A percentile compares a stretch with the other conserved stretches of the same genome.
These are phyloP conservation scores for Andrena cerasifolii DNA, from an alignment of 1,140 invertebrate species.

Conservation along the genomic window DNA sequence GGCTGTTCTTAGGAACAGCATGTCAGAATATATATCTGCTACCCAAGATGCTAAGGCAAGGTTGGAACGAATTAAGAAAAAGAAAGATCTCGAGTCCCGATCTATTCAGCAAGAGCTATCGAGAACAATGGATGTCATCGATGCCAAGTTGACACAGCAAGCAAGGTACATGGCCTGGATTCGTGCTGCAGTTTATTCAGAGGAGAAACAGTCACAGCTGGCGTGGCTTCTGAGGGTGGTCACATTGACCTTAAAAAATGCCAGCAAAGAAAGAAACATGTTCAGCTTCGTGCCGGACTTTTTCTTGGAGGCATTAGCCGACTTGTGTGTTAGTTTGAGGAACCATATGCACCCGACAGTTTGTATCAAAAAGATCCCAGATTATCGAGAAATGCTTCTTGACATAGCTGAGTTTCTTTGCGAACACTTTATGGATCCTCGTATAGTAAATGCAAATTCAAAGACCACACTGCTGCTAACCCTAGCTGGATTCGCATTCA, in stretches of 20 bases:
- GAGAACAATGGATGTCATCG: constrained; percentile 82
- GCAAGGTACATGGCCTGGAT: constrained; percentile 86
- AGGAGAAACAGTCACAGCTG: constrained; percentile 84
- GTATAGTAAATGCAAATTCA: constrained; percentile 89
- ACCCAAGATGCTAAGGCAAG: constrained; percentile 82
- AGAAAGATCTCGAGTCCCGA: constrained; percentile 67
- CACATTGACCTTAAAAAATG: constrained; percentile 83
- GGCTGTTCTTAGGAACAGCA: constrained; percentile 82
- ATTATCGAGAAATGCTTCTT: constrained; percentile 83
- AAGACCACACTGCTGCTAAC: constrained; percentile 90
- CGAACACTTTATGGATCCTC: constrained; percentile 88
- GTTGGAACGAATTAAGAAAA: constrained; percentile 72
- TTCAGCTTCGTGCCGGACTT: constrained; percentile 93
- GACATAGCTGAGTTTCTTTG: constrained; percentile 89
- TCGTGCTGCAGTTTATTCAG: constrained; percentile 84
- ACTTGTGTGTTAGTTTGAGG: constrained; percentile 84
- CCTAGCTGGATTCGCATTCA: constrained; percentile 88
- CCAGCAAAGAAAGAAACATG: constrained; percentile 85
- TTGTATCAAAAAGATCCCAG: constrained; percentile 83
- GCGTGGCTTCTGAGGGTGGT: constrained; percentile 85
- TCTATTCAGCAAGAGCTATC: constrained; percentile 81
- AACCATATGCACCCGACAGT: constrained; percentile 87
- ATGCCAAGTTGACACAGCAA: constrained; percentile 84
- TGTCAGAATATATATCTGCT: constrained; percentile 84
- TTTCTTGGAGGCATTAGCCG: constrained; percentile 89